Conservation (phyloP, 1,140 invertebrate genomes). For the Lucilia sericata region DNA sequence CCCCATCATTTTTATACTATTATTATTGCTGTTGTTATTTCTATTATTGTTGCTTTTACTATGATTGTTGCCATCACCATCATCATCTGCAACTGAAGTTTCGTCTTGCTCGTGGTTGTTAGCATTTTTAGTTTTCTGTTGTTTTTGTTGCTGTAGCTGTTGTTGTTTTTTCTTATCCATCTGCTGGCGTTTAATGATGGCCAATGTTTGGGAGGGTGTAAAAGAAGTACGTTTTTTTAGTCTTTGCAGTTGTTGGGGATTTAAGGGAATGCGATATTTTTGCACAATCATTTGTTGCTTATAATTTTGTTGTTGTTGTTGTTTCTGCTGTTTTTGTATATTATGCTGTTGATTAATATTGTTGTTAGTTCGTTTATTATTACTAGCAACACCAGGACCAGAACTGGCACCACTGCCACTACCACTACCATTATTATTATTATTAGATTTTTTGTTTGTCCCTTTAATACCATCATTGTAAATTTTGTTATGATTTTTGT, state of each 20-base stretch:
- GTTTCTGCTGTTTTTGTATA: conserved; percentile 50
- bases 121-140: conserved; percentile 41
- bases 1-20: conserved; percentile 2
- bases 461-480: conserved; percentile 48
- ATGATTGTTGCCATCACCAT: not conserved
- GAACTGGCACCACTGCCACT: conserved; percentile 48
- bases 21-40: conserved; percentile 34
- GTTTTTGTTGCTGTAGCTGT: conserved; percentile 35
- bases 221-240: conserved; percentile 66
- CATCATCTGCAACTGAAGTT: conserved; percentile 1
- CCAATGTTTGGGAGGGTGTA: conserved; percentile 64
- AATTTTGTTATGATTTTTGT: conserved; percentile 36
- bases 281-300: conserved; percentile 44
- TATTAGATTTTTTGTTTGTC: conserved; percentile 46
- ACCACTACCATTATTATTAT: conserved; percentile 28
- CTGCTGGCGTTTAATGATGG: conserved; percentile 59
- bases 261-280: conserved; percentile 50
- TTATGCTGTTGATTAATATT: conserved; percentile 47
- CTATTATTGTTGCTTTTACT: conserved; percentile 29
- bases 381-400: conserved; percentile 45
- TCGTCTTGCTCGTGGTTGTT: conserved; percentile 32
- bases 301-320: conserved; percentile 51
- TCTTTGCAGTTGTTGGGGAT: conserved; percentile 61
- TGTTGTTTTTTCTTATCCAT: conserved; percentile 37
- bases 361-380: conserved; percentile 59